These are phyloP conservation scores for Drosophila varians DNA, from an alignment of 1,140 invertebrate species.

Conservation along the genomic window DNA sequence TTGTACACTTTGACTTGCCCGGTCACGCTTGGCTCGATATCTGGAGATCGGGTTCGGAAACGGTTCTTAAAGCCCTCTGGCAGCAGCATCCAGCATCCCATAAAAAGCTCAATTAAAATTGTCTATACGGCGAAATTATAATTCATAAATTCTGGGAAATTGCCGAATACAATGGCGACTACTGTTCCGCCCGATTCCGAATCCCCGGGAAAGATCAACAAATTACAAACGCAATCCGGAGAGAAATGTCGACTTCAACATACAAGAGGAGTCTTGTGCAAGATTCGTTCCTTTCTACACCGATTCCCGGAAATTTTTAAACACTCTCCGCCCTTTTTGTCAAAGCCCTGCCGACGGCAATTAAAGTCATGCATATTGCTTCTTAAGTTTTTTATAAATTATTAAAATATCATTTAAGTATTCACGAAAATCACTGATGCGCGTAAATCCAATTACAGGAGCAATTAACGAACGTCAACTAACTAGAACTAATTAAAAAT, in stretches of 20 bases:
- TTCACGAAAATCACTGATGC: slow-evolving; percentile 58
- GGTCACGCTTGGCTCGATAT: slow-evolving; percentile 27
- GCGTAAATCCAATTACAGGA: slow-evolving; percentile 78
- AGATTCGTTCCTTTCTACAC: slow-evolving; percentile 4
- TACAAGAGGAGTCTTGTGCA: background rate
- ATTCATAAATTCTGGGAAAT: slow-evolving; percentile 83
- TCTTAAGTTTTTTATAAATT: slow-evolving; percentile 53
- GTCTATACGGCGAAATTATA: slow-evolving; percentile 80
- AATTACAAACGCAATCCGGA: slow-evolving; percentile 65
- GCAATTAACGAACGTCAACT: slow-evolving; percentile 78
- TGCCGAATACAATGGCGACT: slow-evolving; percentile 70
- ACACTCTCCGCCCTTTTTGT: slow-evolving; percentile 39
- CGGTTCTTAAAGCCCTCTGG: background rate
- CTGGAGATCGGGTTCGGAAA: background rate
- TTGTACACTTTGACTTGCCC: slow-evolving; percentile 41
- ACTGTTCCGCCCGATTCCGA: slow-evolving; percentile 48
- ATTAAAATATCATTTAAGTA: slow-evolving; percentile 74
- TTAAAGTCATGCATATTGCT: slow-evolving; percentile 44
- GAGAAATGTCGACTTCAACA: slow-evolving; percentile 41
- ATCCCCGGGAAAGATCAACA: slow-evolving; percentile 49
- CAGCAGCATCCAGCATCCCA: slow-evolving; percentile 42
- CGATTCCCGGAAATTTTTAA: slow-evolving; percentile 42
- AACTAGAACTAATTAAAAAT: slow-evolving; percentile 82
- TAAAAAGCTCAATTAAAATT: slow-evolving; percentile 83
- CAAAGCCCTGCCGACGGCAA: slow-evolving; percentile 46